These are phyloP conservation scores for Fistularia commersonii DNA, from an alignment of 2,797 vertebrate species.

Conservation along the genomic window DNA sequence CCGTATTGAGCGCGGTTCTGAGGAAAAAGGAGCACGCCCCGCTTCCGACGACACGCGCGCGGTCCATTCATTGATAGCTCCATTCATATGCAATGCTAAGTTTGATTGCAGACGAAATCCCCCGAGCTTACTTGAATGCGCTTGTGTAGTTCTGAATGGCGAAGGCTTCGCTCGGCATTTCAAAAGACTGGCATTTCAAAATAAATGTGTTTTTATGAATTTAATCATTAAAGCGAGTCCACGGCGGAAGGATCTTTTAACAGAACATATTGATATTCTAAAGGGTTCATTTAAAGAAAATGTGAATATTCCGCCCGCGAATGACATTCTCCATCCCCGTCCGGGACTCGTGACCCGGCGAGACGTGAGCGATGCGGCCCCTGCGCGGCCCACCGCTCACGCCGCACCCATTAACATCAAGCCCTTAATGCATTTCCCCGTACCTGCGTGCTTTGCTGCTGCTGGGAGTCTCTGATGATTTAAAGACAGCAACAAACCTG, in stretches of 20 bases:
- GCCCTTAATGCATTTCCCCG: conserved; percentile 73
- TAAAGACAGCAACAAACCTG: conserved; percentile 84
- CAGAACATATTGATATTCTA: too few relatives aligned
- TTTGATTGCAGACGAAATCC: conserved; percentile 73
- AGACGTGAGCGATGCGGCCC: conserved; percentile 56
- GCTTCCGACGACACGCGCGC: conserved; percentile 33
- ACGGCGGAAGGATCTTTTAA: too few relatives aligned
- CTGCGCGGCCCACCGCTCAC: conserved; percentile 59
- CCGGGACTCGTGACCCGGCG: conserved; percentile 28
- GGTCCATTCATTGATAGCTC: conserved; percentile 65
- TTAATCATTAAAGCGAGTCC: too few relatives aligned
- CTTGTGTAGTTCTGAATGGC: conserved; percentile 30
- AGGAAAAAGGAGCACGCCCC: conserved; percentile 50
- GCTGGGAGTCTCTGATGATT: conserved; percentile 75
- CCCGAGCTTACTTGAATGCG: conserved; percentile 32
- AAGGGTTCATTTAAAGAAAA: not conserved
- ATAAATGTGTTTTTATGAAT: too few relatives aligned
- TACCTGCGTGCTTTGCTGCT: conserved; percentile 71
- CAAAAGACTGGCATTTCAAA: too few relatives aligned
- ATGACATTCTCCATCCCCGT: conserved; percentile 5
- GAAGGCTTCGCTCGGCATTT: conserved; percentile 19
- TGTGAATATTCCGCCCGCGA: not conserved
- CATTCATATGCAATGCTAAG: conserved; percentile 70
- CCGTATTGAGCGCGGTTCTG: conserved; percentile 50
- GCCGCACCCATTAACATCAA: conserved; percentile 66